Evolutionary conservation across 92 coral and sea anemone genomes (phyloP).

Genomic region (Phenganax marumi): DNA sequence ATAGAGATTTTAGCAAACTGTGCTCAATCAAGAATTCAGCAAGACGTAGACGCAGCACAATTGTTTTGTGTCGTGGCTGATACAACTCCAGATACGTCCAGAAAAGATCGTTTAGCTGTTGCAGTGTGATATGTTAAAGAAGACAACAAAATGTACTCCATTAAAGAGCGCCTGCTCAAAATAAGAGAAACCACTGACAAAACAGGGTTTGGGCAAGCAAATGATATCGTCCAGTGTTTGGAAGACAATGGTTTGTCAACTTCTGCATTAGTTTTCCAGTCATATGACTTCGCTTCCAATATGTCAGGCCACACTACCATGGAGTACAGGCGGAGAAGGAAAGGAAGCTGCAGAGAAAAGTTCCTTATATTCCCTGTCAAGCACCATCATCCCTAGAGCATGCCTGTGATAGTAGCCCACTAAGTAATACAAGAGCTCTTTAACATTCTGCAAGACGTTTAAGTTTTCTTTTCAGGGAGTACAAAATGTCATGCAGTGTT

Average conservation of each 20-base stretch:
- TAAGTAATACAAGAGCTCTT: neutral
- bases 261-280: neutral
- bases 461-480: neutral
- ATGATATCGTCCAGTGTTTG: neutral
- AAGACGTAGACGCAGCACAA: neutral
- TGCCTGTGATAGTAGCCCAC: neutral
- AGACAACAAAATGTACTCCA: neutral
- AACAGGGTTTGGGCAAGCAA: slow-evolving; percentile 16
- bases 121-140: slow-evolving; percentile 29
- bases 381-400: neutral
- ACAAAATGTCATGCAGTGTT: neutral
- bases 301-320: slow-evolving; percentile 4
- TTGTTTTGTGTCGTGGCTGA: slow-evolving; percentile 5
- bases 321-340: slow-evolving; percentile 15
- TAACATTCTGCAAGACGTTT: neutral
- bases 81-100: neutral
- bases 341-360: neutral
- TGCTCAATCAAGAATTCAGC: neutral
- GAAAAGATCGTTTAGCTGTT: slow-evolving; percentile 16
- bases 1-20: slow-evolving; percentile 5
- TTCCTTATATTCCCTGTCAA: slow-evolving; percentile 7
- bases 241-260: neutral
- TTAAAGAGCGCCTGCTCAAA: slow-evolving; percentile 1
- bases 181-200: slow-evolving; percentile 13
- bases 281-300: slow-evolving; percentile 14